Evolutionary conservation across 2,113 vertebrate genomes (phyloP).

Genomic region (Ochotona curzoniae): DNA sequence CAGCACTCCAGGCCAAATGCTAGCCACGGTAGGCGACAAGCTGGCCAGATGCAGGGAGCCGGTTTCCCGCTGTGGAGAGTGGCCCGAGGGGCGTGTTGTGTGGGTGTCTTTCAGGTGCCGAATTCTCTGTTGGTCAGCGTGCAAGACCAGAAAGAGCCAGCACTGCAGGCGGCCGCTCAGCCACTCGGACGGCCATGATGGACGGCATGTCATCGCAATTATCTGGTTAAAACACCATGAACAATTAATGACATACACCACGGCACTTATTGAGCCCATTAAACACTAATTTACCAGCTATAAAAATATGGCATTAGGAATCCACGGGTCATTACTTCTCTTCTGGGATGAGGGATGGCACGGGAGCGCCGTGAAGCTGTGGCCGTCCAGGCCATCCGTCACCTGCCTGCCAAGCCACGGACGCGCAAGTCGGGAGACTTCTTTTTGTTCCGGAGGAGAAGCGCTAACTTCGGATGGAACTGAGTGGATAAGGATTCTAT

Average conservation of each 20-base stretch:
- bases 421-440: slow-evolving; percentile 68
- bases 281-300: slow-evolving; percentile 91
- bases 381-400: too few species aligned
- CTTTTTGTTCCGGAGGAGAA: slow-evolving; percentile 59
- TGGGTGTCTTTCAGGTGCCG: slow-evolving; percentile 32
- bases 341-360: slow-evolving; percentile 88
- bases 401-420: too few species aligned
- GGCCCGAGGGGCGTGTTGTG: too few species aligned
- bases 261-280: slow-evolving; percentile 89
- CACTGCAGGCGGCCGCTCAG: slow-evolving; percentile 32
- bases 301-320: slow-evolving; percentile 92
- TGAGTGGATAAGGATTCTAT: slow-evolving; percentile 83
- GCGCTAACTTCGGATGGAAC: slow-evolving; percentile 73
- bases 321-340: slow-evolving; percentile 91
- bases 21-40: too few species aligned
- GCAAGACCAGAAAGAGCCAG: slow-evolving; percentile 69
- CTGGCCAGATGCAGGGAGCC: too few species aligned
- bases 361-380: slow-evolving; percentile 82
- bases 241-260: slow-evolving; percentile 89
- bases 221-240: slow-evolving; percentile 89
- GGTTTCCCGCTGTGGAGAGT: too few species aligned
- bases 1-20: too few species aligned
- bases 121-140: slow-evolving; percentile 62
- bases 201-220: slow-evolving; percentile 87
- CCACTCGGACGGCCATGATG: slow-evolving; percentile 78